phyloP scores from a whole-genome alignment of 2,113 vertebrate species.

The Ramphastos sulfuratus region DNA sequence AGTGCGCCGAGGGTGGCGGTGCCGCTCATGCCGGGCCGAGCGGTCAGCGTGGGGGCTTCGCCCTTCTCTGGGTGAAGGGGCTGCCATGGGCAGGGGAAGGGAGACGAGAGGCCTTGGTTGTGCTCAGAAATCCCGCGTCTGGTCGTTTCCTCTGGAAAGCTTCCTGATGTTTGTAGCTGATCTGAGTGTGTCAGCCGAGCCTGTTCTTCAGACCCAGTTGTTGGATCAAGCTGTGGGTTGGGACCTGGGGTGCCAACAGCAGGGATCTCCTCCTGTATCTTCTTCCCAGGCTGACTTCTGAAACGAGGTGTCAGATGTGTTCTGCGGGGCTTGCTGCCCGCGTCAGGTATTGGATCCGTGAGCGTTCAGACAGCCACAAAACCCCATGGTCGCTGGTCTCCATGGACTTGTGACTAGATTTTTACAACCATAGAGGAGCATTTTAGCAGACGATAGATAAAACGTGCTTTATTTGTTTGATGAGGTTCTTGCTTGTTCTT shows the following conservation, averaged over 20 bases:
- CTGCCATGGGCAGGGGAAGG: background rate
- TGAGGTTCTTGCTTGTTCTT: accelerated
- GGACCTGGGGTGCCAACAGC: background rate
- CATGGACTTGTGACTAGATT: accelerated
- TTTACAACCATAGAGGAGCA: accelerated
- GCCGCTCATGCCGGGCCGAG: background rate
- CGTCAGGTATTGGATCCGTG: accelerated
- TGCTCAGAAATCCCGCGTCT: background rate
- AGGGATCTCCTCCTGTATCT: accelerated
- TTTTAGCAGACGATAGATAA: background rate
- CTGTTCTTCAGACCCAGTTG: accelerated
- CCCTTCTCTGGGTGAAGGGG: background rate
- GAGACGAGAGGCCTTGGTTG: background rate
- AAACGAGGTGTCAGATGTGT: background rate
- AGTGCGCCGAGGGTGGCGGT: background rate
- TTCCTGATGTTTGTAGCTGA: background rate
- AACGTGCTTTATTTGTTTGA: accelerated
- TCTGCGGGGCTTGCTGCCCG: background rate
- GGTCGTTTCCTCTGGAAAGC: background rate
- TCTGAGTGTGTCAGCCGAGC: accelerated
- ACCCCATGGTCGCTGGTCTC: accelerated
- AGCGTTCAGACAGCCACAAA: accelerated
- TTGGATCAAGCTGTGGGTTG: background rate
- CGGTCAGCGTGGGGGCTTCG: no score
- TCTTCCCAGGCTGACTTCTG: background rate